A percentile compares a stretch with the other conserved stretches of the same genome.
Evolutionary conservation across 2,888 invertebrate genomes (phyloP).

Genomic region (Arrhopalites spinosus): DNA sequence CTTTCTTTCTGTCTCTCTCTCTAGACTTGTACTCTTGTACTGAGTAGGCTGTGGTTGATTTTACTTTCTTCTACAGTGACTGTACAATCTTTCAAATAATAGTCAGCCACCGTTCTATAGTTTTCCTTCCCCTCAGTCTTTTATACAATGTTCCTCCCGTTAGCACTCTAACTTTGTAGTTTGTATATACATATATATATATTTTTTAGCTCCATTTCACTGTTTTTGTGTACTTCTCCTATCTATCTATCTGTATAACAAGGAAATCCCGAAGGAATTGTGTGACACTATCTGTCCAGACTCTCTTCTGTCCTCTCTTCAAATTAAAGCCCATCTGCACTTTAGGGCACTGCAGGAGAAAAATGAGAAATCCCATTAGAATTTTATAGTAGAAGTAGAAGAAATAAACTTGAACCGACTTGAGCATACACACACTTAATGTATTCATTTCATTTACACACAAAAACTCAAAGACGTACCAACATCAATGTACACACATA

Average conservation of each 20-base stretch:
- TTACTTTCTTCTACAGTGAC: neutral
- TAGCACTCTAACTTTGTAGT: too few species aligned
- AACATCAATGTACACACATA: neutral
- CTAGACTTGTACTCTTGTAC: neutral
- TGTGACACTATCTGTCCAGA: constrained; percentile 15
- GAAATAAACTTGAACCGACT: constrained; percentile 2
- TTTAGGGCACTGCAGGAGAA: neutral
- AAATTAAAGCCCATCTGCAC: constrained; percentile 9
- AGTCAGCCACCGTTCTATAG: neutral
- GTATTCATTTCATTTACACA: neutral
- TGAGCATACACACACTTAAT: neutral
- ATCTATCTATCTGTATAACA: neutral
- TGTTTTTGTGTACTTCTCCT: too few species aligned
- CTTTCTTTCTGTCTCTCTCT: too few species aligned
- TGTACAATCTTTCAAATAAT: neutral
- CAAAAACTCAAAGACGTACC: too few species aligned
- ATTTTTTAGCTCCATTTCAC: too few species aligned
- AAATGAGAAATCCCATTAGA: constrained; percentile 12
- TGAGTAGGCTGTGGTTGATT: neutral
- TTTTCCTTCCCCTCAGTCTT: too few species aligned
- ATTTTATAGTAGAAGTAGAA: constrained; percentile 6
- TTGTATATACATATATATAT: too few species aligned
- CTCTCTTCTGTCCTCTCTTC: neutral
- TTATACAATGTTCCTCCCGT: too few species aligned
- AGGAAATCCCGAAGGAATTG: neutral